These are phyloP conservation scores for Nowickia ferox DNA, from an alignment of 2,888 invertebrate genomes.

Conservation along the genomic window DNA sequence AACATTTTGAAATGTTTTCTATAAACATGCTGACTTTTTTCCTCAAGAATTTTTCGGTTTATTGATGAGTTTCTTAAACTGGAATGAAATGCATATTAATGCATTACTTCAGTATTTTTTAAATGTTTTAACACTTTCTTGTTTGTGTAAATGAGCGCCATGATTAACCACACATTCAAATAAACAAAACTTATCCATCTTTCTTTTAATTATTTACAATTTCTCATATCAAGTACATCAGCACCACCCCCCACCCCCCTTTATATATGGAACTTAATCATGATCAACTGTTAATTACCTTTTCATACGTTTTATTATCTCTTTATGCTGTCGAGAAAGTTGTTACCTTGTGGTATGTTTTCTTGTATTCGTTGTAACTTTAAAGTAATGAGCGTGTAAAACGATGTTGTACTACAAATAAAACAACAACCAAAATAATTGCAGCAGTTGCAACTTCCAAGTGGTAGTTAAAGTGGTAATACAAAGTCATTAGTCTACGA, in stretches of 20 bases:
- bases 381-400: constrained; percentile 32
- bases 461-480: constrained; percentile 2
- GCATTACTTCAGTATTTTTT: no score
- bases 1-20: no score
- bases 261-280: background rate
- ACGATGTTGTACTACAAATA: background rate
- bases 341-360: background rate
- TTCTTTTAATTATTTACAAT: no score
- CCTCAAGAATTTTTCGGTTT: no score
- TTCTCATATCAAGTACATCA: no score
- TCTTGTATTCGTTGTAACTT: constrained; percentile 14
- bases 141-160: no score
- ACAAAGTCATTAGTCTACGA: constrained; percentile 9
- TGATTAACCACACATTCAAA: background rate
- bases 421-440: background rate
- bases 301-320: constrained; percentile 48
- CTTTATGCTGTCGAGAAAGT: background rate
- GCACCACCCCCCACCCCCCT: no score
- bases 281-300: constrained; percentile 56
- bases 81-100: no score
- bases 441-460: constrained; percentile 7
- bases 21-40: no score
- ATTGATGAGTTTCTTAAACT: no score
- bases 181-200: background rate
- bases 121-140: no score